Evolutionary conservation across 2,113 vertebrate species (phyloP).

Genomic region (Planiliza haematocheilus): DNA sequence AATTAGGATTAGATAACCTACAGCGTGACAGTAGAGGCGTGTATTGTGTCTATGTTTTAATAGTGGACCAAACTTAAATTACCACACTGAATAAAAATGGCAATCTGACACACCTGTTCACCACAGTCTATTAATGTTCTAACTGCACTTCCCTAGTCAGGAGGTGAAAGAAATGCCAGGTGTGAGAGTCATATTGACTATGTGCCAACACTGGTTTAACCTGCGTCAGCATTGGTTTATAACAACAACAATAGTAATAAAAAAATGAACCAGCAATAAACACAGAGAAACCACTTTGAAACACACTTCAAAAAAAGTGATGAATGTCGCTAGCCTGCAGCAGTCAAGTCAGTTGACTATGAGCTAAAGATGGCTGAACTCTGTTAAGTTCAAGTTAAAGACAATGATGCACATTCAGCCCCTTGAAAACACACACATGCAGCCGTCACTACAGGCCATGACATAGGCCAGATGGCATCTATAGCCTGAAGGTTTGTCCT

Average conservation of each 20-base stretch:
- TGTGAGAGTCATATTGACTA: conserved; percentile 36
- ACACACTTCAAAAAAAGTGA: conserved; percentile 1
- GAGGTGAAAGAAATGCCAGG: conserved; percentile 12
- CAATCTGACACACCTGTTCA: not conserved
- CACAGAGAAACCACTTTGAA: not conserved
- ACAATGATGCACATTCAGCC: not conserved
- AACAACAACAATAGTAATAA: conserved; percentile 31
- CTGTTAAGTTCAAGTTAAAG: conserved; percentile 20
- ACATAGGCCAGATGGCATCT: conserved; percentile 54
- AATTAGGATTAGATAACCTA: too few relatives aligned
- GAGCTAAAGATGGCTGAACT: not conserved
- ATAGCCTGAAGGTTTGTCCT: conserved; percentile 34
- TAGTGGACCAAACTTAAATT: not conserved
- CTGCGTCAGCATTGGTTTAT: conserved; percentile 23
- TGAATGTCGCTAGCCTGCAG: not conserved
- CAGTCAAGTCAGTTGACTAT: not conserved
- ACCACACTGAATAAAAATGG: not conserved
- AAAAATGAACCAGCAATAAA: conserved; percentile 17
- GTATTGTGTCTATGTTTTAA: not conserved
- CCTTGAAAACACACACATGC: not conserved
- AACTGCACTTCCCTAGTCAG: not conserved
- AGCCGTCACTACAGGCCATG: conserved; percentile 6
- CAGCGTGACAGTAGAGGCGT: not conserved
- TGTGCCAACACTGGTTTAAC: conserved; percentile 17
- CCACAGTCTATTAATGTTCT: not conserved